These are phyloP conservation scores for Phaethornis superciliosus DNA, from an alignment of 2,113 vertebrate species.

Conservation along the genomic window DNA sequence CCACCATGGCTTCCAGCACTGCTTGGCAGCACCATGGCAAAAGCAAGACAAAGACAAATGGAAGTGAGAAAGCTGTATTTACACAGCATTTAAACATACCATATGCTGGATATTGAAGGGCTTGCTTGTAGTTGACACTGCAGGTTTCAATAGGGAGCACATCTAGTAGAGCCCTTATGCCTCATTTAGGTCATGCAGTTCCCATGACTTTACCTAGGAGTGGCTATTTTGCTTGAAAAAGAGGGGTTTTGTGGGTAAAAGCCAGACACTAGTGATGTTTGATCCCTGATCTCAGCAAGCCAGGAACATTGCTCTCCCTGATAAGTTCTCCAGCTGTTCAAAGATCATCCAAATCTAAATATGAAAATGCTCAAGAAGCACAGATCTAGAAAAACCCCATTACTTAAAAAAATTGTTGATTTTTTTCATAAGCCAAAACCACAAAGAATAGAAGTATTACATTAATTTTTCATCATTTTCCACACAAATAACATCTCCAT, in stretches of 20 bases:
- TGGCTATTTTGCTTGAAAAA: background rate
- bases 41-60: constrained; percentile 23
- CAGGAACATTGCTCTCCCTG: background rate
- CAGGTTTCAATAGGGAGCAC: background rate
- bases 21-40: background rate
- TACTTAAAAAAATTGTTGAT: background rate
- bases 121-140: background rate
- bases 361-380: background rate
- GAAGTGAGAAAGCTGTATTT: background rate
- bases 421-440: background rate
- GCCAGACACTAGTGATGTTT: background rate
- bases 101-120: background rate
- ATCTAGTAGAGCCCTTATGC: background rate
- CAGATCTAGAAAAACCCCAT: background rate
- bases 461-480: constrained; percentile 5
- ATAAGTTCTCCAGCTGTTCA: background rate
- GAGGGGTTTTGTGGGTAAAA: background rate
- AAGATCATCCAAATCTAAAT: background rate
- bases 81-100: constrained; percentile 41
- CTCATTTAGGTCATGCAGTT: background rate
- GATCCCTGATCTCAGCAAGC: background rate
- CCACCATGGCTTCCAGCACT: background rate
- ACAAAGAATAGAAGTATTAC: background rate
- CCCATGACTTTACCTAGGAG: background rate
- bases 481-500: background rate